Evolutionary conservation across 2,113 vertebrate genomes (phyloP), one percentile per base, ranked within the genome.

Genomic region (Sinocyclocheilus grahami): DNA sequence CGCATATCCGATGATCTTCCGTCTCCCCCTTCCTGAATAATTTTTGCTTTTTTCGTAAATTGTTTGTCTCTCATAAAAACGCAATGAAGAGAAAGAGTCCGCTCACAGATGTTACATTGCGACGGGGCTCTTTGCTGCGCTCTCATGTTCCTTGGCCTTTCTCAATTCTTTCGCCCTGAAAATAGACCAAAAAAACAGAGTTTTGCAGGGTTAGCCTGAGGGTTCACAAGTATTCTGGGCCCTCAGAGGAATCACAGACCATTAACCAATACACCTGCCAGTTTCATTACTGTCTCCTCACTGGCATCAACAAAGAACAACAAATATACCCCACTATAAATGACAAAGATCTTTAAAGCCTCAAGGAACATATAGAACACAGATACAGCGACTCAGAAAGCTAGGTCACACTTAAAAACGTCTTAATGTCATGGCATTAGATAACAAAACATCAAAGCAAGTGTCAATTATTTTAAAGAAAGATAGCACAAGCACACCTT

Each of bases 91-190:
- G 94, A 94, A 95, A 96, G 93, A 96, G 96, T 96, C 95, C 95
- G 94, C 94, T 93, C 16, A 83, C 53, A 87, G 95, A 95, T 94
- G 95, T 96, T 96, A 98, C 97, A 98, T 96, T 97, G 96, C 97
- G 96, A 98, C 94, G 95, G 96, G 96, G 95, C 95, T 96, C 95
- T 96, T 95, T 94, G 95, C 94, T 90, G 92, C 93, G 90, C 95
- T 96, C 97, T 99, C 98, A 99, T 95, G 98, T 98, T 96, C 98
- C 97, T 96, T 99, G 97, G 95, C 97, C 98, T 95, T 99, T 98
- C 95, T 98, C 97, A 97, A 97, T 97, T 98, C 97, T 98, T 96
- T 98, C 97, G 93, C 98, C 97, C 97, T 99, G 96, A 87, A 95
- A 94, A 92, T 72, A 79, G 92, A 92, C 86, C 91, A 93, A 93